Evolutionary conservation across 2,113 vertebrate species (phyloP).

Genomic region (Oncorhynchus keta): DNA sequence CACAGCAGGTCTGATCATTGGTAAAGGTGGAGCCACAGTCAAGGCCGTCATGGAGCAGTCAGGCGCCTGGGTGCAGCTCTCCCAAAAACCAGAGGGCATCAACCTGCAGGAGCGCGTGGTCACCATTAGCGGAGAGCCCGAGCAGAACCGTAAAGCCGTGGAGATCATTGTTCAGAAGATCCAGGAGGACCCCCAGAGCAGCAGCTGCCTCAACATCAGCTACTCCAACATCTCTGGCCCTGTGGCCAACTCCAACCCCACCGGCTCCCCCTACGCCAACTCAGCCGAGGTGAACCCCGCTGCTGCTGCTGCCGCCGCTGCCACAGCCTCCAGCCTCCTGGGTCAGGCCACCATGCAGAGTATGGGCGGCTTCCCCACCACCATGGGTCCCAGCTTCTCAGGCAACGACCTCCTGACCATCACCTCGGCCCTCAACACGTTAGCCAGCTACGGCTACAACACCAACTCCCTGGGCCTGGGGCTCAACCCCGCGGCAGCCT

Average conservation of each 20-base stretch:
- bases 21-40: conserved; percentile 89
- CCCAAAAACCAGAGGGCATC: conserved; percentile 91
- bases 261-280: conserved; percentile 93
- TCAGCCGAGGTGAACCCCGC: conserved; percentile 85
- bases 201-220: conserved; percentile 93
- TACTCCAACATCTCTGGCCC: conserved; percentile 92
- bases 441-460: conserved; percentile 94
- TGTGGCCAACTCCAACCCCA: conserved; percentile 93
- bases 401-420: conserved; percentile 92
- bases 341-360: conserved; percentile 83
- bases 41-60: conserved; percentile 95
- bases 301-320: conserved; percentile 76
- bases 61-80: conserved; percentile 92
- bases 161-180: conserved; percentile 94
- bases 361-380: conserved; percentile 84
- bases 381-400: conserved; percentile 84
- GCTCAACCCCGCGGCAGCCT: conserved; percentile 86
- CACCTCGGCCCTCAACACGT: conserved; percentile 90
- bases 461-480: conserved; percentile 91
- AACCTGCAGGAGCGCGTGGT: conserved; percentile 93
- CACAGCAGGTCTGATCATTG: conserved; percentile 91
- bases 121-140: conserved; percentile 89
- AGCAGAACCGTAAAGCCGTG: conserved; percentile 90
- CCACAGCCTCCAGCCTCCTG: conserved; percentile 83
- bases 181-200: conserved; percentile 93